Evolutionary conservation across 2,888 invertebrate species (phyloP), one percentile per base, ranked within the genome.

Genomic region (Drosophila rubida): DNA sequence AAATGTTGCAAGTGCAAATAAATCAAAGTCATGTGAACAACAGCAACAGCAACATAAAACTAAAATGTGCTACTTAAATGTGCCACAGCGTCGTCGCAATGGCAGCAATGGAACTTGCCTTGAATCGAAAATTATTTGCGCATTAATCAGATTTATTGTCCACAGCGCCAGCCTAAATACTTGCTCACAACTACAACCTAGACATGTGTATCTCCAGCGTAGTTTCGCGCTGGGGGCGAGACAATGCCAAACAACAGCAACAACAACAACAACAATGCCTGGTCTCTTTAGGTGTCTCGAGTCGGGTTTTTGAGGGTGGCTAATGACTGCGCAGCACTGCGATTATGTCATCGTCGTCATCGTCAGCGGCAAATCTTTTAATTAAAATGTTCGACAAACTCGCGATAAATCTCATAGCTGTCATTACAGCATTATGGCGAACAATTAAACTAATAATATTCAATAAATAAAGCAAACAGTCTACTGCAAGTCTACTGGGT

Each of bases 111-210:
- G 23, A 44, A 55, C 54, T 73, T 70, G 78, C 76, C 68, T 69
- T 71, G 71, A 74, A 74, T 73, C 74, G 64, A 76, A 71, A 80
- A 80, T 80, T 78, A 80, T 80, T 80, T 80, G 75, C 63, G 69
- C 80, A 80, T 80, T 80, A 72, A 80, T 77, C 71, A 77, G 80
- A 80, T 80, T 80, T 80, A 80, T 80, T 80, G 76, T 72, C 67
- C 63, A 55, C 64, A 68, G 57, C 64, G 54, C 45, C 60, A 64
- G 69, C 68, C 68, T 68, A 60, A 69, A 70, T 69, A 59, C 74
- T 70, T 59, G 42, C 51, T 7, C 37, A 41, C 41, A 25, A 16
- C 37, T 19, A 45, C 11, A 9, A 50, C 11, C 16, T 9, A 60
- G 42, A 19, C 39, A 22, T 32, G 25, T 14, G 23, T 45, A 9